phyloP scores from a whole-genome alignment of 2,113 vertebrate genomes.

The Glaucidium brasilianum region DNA sequence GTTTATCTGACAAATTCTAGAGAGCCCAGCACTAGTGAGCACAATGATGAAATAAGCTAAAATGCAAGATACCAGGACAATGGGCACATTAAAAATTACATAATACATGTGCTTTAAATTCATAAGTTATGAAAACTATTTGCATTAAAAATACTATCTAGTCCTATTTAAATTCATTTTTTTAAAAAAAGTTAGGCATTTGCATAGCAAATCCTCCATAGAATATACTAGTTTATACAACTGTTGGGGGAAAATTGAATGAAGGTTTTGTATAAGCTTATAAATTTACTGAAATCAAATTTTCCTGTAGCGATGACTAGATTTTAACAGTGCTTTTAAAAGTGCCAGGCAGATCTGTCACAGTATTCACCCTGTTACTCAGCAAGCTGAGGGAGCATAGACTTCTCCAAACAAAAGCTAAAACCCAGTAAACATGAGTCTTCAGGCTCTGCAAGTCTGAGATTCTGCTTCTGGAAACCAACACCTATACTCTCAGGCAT shows the following conservation, averaged over 20 bases:
- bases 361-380: neutral
- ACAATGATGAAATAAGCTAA: neutral
- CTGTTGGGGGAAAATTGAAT: neutral
- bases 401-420: neutral
- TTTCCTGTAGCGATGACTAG: neutral
- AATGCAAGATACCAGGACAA: neutral
- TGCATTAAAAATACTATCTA: neutral
- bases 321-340: neutral
- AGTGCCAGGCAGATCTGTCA: rapidly evolving
- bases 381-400: neutral
- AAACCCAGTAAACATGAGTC: neutral
- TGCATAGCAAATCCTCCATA: neutral
- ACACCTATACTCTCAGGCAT: neutral
- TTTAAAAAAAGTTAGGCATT: neutral
- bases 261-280: neutral
- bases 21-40: neutral
- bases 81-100: neutral
- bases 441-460: neutral
- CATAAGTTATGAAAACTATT: neutral
- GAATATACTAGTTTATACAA: neutral
- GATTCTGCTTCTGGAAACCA: neutral
- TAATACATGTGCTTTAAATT: neutral
- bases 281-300: neutral
- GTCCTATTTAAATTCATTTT: neutral
- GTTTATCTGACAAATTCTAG: neutral